Base-by-base conservation (phyloP, 1,140 invertebrate genomes). In the Samia ricini region DNA sequence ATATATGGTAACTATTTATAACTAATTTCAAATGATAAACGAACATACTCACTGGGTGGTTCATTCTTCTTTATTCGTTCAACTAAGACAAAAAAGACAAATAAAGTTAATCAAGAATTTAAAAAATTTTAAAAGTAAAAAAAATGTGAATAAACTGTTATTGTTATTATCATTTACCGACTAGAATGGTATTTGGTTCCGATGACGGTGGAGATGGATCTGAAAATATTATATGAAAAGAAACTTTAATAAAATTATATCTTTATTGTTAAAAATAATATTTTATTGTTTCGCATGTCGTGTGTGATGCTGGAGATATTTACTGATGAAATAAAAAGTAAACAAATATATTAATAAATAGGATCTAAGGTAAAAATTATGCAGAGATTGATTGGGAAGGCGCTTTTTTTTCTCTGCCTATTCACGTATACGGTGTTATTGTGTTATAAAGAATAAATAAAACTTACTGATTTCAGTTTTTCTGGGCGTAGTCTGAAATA, bases 161-260 rank as follows among this genome's bases (percentile, higher is more conserved):
- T 48, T 10, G 2, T 36, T 0, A 36, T n/a, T n/a, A n/a, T 48
- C 12, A 56, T 69, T 77, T 62, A 80, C 77, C 77, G 15, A 80
- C 75, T 69, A 78, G 67, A 63, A 80, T 66, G 49, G 73, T 80
- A 42, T 77, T 67, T 48, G 66, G 57, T 4, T 79, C 68, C 20
- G 56, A 36, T 15, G 29, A n/a, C 21, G 58, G 33, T 18, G 55
- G 15, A 0, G 48, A 21, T 33, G 66, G 58, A 4, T 58, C 72
- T 75, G 68, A 33, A 72, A 71, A 55, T 26, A 52, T 50, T 55
- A 20, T 21, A 52, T 4, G 26, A 29, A 29, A 29, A n/a, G n/a
- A n/a, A n/a, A n/a, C n/a, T n/a, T n/a, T n/a, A n/a, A n/a, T n/a
- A n/a, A n/a, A n/a, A n/a, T n/a, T n/a, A n/a, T n/a, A n/a, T n/a